A percentile compares a stretch with the other conserved stretches of the same genome.
Conservation (phyloP, 2,888 invertebrate genomes). For the Cephus runcator region DNA sequence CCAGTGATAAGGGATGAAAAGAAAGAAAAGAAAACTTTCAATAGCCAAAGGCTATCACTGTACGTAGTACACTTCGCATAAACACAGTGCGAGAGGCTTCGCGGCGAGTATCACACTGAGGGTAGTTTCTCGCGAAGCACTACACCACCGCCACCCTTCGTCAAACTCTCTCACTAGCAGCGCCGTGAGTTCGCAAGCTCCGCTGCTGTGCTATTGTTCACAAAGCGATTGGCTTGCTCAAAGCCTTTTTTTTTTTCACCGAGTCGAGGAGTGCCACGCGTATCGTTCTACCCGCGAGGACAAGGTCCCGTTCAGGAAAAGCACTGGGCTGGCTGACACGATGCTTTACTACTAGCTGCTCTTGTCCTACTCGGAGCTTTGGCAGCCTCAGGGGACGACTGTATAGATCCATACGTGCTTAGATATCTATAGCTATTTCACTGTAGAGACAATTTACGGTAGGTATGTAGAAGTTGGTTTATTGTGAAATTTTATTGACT, state of each 20-base stretch:
- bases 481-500: background rate
- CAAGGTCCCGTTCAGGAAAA: background rate
- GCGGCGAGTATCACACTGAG: slow-evolving; percentile 49
- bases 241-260: slow-evolving; percentile 17
- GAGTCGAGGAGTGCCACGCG: background rate
- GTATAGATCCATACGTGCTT: background rate
- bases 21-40: background rate
- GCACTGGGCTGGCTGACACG: background rate
- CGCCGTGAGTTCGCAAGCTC: slow-evolving; percentile 16
- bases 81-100: slow-evolving; percentile 34
- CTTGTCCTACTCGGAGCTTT: background rate
- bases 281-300: background rate
- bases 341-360: background rate
- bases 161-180: slow-evolving; percentile 36
- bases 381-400: background rate
- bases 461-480: background rate
- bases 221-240: slow-evolving; percentile 36
- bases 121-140: slow-evolving; percentile 41
- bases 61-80: background rate
- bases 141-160: slow-evolving; percentile 49
- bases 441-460: background rate
- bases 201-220: slow-evolving; percentile 30
- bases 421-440: background rate
- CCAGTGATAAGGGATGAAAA: background rate
- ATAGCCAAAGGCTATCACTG: background rate